phyloP scores from a whole-genome alignment of 2,113 vertebrate genomes.

The Aramus guarauna region DNA sequence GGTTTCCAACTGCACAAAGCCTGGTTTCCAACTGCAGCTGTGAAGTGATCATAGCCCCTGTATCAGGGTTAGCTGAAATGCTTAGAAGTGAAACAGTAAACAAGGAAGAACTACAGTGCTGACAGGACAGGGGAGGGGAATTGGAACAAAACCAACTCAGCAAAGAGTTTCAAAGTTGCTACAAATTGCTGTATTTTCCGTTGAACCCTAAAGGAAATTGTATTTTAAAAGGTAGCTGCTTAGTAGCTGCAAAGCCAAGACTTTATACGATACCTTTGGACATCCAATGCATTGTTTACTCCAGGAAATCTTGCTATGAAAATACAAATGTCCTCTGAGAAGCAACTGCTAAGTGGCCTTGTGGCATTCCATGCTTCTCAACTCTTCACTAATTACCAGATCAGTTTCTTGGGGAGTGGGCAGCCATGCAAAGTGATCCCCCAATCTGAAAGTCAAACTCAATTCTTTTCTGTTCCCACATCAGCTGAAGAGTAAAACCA shows the following conservation, averaged over 20 bases:
- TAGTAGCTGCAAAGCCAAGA: not conserved
- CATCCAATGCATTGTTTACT: not conserved
- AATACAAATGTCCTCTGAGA: not conserved
- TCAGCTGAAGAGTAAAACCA: not conserved
- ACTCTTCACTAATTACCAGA: not conserved
- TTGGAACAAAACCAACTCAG: rapidly evolving
- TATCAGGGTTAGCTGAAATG: not conserved
- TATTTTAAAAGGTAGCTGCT: not conserved
- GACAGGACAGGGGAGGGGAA: not conserved
- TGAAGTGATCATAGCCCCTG: not conserved
- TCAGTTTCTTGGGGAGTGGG: not conserved
- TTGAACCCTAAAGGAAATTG: not conserved
- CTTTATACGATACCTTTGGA: not conserved
- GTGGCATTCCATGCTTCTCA: not conserved
- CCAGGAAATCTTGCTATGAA: not conserved
- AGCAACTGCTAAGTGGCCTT: not conserved
- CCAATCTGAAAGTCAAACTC: not conserved
- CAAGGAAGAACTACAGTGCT: not conserved
- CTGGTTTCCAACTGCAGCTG: not conserved
- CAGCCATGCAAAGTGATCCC: not conserved
- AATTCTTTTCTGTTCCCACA: not conserved
- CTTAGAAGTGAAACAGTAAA: not conserved
- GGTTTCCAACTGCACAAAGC: not conserved
- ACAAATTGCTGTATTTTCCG: not conserved
- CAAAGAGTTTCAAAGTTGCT: not conserved